Conservation (phyloP, 2,113 vertebrate species). For the Myiozetetes cayanensis region DNA sequence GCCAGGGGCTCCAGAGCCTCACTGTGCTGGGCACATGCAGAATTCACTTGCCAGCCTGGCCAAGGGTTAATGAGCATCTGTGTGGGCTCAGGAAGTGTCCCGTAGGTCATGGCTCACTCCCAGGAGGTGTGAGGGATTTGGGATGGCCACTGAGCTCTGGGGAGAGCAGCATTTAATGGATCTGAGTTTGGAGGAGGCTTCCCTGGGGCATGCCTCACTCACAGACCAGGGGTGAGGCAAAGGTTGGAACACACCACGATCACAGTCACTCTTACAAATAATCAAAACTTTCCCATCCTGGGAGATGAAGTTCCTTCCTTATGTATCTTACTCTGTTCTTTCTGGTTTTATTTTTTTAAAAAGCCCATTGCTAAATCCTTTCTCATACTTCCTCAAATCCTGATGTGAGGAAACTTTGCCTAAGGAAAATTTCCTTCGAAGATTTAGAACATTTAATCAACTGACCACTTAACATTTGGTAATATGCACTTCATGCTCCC, state of each 20-base stretch:
- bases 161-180: background rate
- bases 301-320: background rate
- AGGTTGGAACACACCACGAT: background rate
- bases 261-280: background rate
- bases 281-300: background rate
- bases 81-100: background rate
- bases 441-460: background rate
- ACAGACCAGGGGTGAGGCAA: background rate
- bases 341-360: background rate
- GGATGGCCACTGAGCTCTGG: background rate
- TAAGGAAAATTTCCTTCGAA: background rate
- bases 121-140: background rate
- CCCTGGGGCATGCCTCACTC: background rate
- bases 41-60: background rate
- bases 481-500: background rate
- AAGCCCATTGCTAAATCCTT: background rate
- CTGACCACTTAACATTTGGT: accelerated
- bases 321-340: background rate
- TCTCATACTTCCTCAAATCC: background rate
- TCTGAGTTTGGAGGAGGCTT: background rate
- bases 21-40: background rate
- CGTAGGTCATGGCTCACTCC: background rate
- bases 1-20: background rate
- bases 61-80: background rate
- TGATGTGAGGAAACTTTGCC: background rate